phyloP scores from a whole-genome alignment of 2,797 vertebrate species.

The Forpus xanthops region DNA sequence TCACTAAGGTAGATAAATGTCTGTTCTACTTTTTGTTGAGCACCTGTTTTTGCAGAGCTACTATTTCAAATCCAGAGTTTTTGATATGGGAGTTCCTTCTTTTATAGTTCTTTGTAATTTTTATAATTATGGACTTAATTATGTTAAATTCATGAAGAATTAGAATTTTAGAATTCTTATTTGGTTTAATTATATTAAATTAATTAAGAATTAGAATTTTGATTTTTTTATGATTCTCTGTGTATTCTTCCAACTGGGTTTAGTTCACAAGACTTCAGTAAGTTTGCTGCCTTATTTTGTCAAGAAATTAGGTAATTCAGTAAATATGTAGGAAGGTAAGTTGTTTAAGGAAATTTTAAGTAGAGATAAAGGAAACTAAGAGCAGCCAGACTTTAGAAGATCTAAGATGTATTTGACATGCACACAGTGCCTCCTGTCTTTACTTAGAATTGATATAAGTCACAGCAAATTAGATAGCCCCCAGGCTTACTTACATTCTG shows the following conservation, averaged over 20 bases:
- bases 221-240: not conserved
- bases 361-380: not conserved
- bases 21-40: not conserved
- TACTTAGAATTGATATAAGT: conserved; percentile 15
- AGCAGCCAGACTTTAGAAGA: not conserved
- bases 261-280: not conserved
- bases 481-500: not conserved
- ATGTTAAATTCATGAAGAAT: not conserved
- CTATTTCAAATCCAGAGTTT: not conserved
- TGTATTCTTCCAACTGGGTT: not conserved
- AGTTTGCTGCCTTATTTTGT: not conserved
- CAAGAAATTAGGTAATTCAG: not conserved
- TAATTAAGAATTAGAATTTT: not conserved
- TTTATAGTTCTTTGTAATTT: not conserved
- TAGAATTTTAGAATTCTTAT: too few relatives aligned
- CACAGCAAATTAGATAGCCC: not conserved
- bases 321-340: not conserved
- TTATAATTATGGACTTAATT: not conserved
- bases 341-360: not conserved
- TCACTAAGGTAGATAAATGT: not conserved
- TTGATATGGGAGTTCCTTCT: not conserved
- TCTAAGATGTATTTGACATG: not conserved
- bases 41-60: not conserved
- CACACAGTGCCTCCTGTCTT: not conserved
- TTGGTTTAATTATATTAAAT: not conserved